phyloP scores from a whole-genome alignment of 2,888 invertebrate species.

The Clunio marinus region DNA sequence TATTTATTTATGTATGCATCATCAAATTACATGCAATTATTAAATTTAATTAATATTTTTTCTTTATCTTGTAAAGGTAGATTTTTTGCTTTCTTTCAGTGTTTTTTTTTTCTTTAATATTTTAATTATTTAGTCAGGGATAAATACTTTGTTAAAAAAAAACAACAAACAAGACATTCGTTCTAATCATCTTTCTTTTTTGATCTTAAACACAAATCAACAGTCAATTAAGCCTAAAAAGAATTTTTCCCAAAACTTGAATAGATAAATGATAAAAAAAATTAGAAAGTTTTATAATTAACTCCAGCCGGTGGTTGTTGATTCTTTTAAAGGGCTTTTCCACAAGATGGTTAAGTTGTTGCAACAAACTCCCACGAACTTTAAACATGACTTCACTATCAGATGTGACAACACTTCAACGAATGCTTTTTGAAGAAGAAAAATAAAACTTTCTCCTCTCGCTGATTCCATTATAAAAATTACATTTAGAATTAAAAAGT shows the following conservation, averaged over 20 bases:
- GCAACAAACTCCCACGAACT: not conserved
- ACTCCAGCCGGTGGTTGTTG: not conserved
- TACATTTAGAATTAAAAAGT: constrained; percentile 1
- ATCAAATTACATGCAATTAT: too few species aligned
- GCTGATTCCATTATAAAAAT: not conserved
- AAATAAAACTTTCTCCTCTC: too few species aligned
- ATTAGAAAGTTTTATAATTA: not conserved
- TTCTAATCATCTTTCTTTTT: not conserved
- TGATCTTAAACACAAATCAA: constrained; percentile 31
- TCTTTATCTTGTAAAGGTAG: not conserved
- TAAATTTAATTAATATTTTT: too few species aligned
- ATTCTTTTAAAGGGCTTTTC: not conserved
- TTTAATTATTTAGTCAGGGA: too few species aligned
- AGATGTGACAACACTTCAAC: not conserved
- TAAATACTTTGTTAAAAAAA: too few species aligned
- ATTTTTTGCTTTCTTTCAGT: not conserved
- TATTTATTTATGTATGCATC: too few species aligned
- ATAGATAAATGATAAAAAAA: too few species aligned
- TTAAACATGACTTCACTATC: not conserved
- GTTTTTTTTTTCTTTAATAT: too few species aligned
- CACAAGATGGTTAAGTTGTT: not conserved
- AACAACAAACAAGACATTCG: not conserved
- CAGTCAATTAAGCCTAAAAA: constrained; percentile 33
- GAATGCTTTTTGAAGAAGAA: not conserved
- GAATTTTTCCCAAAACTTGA: constrained; percentile 11